Percentiles rank a stretch among this genome's conserved stretches.
These are phyloP conservation scores for Tenthredo scrophulariae DNA, from an alignment of 2,888 invertebrate species.

Conservation along the genomic window DNA sequence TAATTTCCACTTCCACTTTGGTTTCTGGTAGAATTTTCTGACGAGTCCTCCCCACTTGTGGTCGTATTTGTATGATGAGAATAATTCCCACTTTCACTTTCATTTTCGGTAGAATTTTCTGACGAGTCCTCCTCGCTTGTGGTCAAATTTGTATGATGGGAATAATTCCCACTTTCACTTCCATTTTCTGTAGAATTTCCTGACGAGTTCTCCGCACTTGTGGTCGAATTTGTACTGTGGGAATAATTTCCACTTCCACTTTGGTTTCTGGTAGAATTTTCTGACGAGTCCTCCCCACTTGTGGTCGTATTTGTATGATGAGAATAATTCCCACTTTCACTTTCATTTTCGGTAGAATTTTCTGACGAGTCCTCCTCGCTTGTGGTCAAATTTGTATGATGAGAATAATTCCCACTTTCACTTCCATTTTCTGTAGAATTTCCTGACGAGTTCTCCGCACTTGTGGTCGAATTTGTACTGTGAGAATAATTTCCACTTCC, in stretches of 20 bases:
- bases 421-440: no score
- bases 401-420: no score
- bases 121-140: neutral
- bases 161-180: neutral
- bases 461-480: no score
- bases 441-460: no score
- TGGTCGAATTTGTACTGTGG: neutral
- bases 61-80: neutral
- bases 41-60: neutral
- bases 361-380: no score
- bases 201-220: neutral
- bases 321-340: neutral
- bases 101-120: neutral
- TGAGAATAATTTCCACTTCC: no score
- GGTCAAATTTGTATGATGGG: neutral
- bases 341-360: neutral
- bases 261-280: neutral
- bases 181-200: neutral
- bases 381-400: no score
- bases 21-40: neutral
- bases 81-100: neutral
- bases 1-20: neutral
- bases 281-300: neutral
- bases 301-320: neutral
- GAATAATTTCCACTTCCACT: neutral